These are phyloP conservation scores for Amphipoea oculea DNA, from an alignment of 2,888 invertebrate genomes.

Conservation along the genomic window DNA sequence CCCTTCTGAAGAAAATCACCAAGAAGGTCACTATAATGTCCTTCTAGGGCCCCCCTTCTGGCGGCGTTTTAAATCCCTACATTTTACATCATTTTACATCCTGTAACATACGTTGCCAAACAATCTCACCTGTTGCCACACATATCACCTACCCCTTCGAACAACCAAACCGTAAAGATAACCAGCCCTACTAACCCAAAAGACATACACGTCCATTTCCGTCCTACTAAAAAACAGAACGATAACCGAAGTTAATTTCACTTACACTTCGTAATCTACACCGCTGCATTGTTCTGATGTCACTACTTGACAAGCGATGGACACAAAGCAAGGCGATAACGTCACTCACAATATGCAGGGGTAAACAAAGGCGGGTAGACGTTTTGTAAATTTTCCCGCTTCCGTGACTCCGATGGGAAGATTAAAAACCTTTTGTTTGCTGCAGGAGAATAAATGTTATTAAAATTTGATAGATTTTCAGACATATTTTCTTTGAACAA, in stretches of 20 bases:
- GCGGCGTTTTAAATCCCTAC: background rate
- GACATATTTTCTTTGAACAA: conserved; percentile 28
- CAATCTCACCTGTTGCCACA: conserved; percentile 9
- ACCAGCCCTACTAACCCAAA: conserved; percentile 49
- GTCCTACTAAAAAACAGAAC: conserved; percentile 8
- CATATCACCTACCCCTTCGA: background rate
- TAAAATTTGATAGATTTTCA: conserved; percentile 50
- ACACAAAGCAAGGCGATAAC: conserved; percentile 66
- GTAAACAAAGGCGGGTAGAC: conserved; percentile 60
- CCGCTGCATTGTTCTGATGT: conserved; percentile 51
- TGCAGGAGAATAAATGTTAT: conserved; percentile 56
- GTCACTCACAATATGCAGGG: conserved; percentile 65
- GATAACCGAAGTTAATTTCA: conserved; percentile 48
- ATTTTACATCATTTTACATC: too few relatives aligned
- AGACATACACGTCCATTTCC: conserved; percentile 50
- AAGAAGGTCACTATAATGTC: background rate
- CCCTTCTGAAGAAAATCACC: background rate
- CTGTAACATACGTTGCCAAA: background rate
- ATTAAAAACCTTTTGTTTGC: conserved; percentile 66
- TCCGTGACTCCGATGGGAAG: conserved; percentile 57
- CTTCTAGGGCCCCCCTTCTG: background rate
- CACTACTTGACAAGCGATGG: conserved; percentile 67
- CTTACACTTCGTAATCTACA: conserved; percentile 60
- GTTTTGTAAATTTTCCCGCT: conserved; percentile 64
- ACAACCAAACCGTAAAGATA: conserved; percentile 25